Percentiles rank a stretch among this genome's conserved stretches.
phyloP scores from a whole-genome alignment of 2,113 vertebrate species.

The Paracanthobrama guichenoti region DNA sequence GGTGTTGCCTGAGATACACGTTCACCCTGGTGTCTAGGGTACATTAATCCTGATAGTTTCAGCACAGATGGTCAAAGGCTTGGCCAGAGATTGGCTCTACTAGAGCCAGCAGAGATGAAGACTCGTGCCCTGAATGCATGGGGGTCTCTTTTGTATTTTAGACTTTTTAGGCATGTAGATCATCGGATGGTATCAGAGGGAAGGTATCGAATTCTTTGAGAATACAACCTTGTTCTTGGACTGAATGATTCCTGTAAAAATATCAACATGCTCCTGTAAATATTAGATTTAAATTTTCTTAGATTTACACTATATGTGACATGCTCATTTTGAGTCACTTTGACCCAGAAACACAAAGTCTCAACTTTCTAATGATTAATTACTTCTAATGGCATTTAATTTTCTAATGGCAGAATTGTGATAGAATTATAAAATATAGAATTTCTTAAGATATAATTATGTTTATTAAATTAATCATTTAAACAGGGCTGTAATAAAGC shows the following conservation, averaged over 20 bases:
- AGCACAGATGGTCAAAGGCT: slow-evolving; percentile 56
- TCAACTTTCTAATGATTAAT: not conserved
- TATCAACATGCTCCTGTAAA: not conserved
- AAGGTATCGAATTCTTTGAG: not conserved
- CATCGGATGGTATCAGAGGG: not conserved
- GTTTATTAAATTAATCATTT: not conserved
- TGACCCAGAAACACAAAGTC: not conserved
- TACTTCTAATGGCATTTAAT: not conserved
- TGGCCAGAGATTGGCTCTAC: slow-evolving; percentile 29
- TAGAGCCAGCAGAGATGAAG: slow-evolving; percentile 41
- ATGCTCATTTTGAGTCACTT: not conserved
- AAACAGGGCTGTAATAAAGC: not conserved
- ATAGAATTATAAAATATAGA: not conserved
- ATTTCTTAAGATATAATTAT: not conserved
- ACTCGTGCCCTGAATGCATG: slow-evolving; percentile 25
- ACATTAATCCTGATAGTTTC: slow-evolving; percentile 65
- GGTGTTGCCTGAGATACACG: slow-evolving; percentile 63
- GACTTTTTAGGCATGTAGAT: slow-evolving; percentile 7
- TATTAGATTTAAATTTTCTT: not conserved
- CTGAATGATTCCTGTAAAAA: not conserved
- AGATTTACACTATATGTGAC: not conserved
- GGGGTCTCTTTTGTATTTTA: slow-evolving; percentile 11
- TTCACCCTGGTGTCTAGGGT: slow-evolving; percentile 68
- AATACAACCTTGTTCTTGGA: not conserved
- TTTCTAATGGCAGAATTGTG: not conserved